Evolutionary conservation across 2,888 invertebrate species (phyloP).

Genomic region (Metacarcinus magister): DNA sequence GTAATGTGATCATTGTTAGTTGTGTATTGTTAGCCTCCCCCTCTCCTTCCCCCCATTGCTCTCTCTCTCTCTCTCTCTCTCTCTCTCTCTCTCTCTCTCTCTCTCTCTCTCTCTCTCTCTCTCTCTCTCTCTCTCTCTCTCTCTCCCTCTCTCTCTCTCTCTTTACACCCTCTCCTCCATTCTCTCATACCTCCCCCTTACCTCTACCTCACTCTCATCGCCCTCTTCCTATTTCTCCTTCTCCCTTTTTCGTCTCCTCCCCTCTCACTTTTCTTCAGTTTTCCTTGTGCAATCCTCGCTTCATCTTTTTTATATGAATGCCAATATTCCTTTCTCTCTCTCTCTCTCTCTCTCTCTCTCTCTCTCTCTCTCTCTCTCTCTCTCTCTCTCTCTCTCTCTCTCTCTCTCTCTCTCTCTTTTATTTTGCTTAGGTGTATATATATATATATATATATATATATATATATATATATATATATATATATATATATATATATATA

Average conservation of each 20-base stretch:
- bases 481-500: too few species aligned
- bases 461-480: too few species aligned
- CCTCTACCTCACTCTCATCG: not conserved
- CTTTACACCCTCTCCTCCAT: not conserved
- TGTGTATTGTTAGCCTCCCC: constrained; percentile 59
- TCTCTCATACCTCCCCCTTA: not conserved
- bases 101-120: not conserved
- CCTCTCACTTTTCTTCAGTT: not conserved
- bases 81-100: not conserved
- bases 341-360: constrained; percentile 39
- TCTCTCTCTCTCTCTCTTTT: too few species aligned
- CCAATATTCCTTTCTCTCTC: not conserved
- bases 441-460: too few species aligned
- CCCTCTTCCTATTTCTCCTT: not conserved
- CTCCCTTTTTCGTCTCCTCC: not conserved
- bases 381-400: constrained; percentile 33
- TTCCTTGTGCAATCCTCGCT: not conserved
- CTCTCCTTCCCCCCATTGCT: not conserved
- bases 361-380: constrained; percentile 48
- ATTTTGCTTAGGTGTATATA: too few species aligned
- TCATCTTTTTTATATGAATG: too few species aligned
- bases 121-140: not conserved
- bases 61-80: not conserved
- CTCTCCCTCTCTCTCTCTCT: not conserved
- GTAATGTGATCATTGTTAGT: constrained; percentile 74